Evolutionary conservation across 2,888 invertebrate genomes (phyloP), one percentile per base, ranked within the genome.

Genomic region (Coenonympha arcania): DNA sequence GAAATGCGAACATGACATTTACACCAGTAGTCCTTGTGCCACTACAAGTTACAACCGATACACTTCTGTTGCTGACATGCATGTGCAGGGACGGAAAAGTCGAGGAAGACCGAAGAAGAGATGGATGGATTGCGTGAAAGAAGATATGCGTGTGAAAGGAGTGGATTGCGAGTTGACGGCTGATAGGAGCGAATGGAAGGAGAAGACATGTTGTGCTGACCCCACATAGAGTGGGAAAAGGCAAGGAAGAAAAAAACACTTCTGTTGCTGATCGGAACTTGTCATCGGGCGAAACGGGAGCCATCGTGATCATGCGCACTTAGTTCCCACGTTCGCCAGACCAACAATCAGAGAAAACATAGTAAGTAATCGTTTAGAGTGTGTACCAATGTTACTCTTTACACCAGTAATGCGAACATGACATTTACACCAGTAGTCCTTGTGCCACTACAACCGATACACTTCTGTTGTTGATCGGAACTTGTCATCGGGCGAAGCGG

Each of bases 11-110:
- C 47, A 48, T 58, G 56, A 58, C 60, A 59, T 62, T 60, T 60
- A 53, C 55, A 61, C 49, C 60, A 33, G 69, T 62, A 65, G 65
- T 63, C 69, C 69, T 71, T 68, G 70, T 64, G 47, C 60, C 52
- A 66, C 58, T 64, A 64, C n/a, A n/a, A n/a, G n/a, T n/a, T n/a
- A n/a, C 58, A 62, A 64, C 58, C 55, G 56, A 62, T 63, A 59
- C 61, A 64, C 59, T 61, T 61, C 63, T 56, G 57, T 54, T 55
- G n/a, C n/a, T n/a, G n/a, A n/a, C n/a, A n/a, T n/a, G n/a, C n/a
- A n/a, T n/a, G n/a, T n/a, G n/a, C n/a, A n/a, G n/a, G n/a, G n/a
- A n/a, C n/a, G n/a, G n/a, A n/a, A n/a, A n/a, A n/a, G n/a, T n/a
- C n/a, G n/a, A n/a, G n/a, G n/a, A n/a, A n/a, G n/a, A n/a, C n/a